Percentiles rank a stretch among this genome's conserved stretches.
Evolutionary conservation across 2,888 invertebrate species (phyloP).

Genomic region (Sussaba pulchella): DNA sequence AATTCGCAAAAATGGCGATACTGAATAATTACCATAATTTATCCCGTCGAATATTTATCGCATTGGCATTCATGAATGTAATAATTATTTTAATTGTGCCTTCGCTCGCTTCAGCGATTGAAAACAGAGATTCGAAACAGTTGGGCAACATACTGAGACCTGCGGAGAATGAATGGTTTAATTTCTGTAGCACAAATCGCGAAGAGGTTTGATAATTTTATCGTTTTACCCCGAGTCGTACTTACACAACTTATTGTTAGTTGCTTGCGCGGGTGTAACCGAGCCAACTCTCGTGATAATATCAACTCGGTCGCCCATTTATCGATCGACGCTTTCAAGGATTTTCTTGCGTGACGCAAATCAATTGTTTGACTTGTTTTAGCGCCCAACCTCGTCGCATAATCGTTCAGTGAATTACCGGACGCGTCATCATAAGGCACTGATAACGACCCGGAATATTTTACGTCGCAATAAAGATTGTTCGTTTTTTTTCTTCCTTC

Average conservation of each 20-base stretch:
- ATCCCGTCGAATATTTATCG: too few species aligned
- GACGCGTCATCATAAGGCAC: not conserved
- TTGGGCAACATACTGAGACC: too few species aligned
- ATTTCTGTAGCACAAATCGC: too few species aligned
- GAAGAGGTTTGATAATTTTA: constrained; percentile 12
- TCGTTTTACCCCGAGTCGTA: not conserved
- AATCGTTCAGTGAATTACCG: constrained; percentile 51
- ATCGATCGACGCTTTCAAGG: constrained; percentile 66
- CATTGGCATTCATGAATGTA: too few species aligned
- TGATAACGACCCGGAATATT: not conserved
- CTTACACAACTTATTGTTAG: constrained; percentile 17
- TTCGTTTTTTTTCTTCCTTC: not conserved
- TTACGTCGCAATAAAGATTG: not conserved
- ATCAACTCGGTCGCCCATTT: constrained; percentile 62
- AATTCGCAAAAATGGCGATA: too few species aligned
- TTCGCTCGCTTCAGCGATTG: too few species aligned
- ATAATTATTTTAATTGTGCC: too few species aligned
- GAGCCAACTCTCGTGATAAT: constrained; percentile 48
- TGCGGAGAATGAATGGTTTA: too few species aligned
- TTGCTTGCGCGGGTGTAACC: constrained; percentile 38
- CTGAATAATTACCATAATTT: too few species aligned
- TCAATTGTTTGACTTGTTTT: constrained; percentile 58
- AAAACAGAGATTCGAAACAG: too few species aligned
- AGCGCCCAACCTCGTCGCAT: constrained; percentile 17
- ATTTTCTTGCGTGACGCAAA: constrained; percentile 59